phyloP scores from a whole-genome alignment of 35 echinoderm and acorn worm species.

The Antedon bifida region DNA sequence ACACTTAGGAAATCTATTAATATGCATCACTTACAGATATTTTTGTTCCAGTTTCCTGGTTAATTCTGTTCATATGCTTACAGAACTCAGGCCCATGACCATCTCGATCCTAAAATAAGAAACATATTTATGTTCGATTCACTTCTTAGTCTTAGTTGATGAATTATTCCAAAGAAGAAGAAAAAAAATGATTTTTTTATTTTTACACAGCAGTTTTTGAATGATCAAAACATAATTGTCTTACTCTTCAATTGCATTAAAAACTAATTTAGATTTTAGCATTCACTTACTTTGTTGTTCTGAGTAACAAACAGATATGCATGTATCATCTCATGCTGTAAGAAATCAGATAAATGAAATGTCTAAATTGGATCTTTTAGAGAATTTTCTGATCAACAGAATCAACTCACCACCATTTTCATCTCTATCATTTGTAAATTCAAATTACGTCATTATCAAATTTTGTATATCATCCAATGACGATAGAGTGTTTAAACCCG shows the following conservation, averaged over 20 bases:
- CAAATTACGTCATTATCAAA: too few species aligned
- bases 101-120: constrained; percentile 65
- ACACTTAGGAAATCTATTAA: too few species aligned
- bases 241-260: too few species aligned
- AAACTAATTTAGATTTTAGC: too few species aligned
- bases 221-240: background rate
- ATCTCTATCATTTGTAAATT: too few species aligned
- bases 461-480: too few species aligned
- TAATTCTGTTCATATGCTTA: constrained; percentile 86
- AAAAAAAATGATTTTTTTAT: background rate
- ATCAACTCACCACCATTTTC: too few species aligned
- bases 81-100: constrained; percentile 90
- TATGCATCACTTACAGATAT: constrained; percentile 90
- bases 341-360: background rate
- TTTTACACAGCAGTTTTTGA: background rate
- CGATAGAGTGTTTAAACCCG: too few species aligned
- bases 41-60: constrained; percentile 58
- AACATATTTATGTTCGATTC: background rate
- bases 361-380: too few species aligned
- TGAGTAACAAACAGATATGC: constrained; percentile 91
- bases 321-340: constrained; percentile 98
- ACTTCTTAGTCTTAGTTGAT: background rate
- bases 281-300: constrained; percentile 78
- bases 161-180: background rate
- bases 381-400: too few species aligned